Percentiles rank a stretch among this genome's conserved stretches.
These are phyloP conservation scores for Eulemur rubriventer DNA, from an alignment of 2,797 vertebrate genomes.

Conservation along the genomic window DNA sequence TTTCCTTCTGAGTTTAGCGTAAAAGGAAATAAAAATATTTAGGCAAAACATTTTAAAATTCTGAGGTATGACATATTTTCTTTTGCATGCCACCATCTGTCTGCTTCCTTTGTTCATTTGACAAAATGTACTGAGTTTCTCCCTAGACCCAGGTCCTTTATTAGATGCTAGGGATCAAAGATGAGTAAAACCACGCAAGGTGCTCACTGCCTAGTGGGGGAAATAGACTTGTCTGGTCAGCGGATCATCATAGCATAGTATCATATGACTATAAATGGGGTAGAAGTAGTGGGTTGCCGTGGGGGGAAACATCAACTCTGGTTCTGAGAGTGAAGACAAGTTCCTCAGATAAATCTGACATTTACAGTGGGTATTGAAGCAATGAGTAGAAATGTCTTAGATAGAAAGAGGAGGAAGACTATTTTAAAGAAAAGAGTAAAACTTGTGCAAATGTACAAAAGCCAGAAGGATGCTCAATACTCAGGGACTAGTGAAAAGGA, in stretches of 20 bases:
- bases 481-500: no score
- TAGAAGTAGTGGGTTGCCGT: background rate
- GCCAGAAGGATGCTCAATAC: background rate
- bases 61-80: background rate
- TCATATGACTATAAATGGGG: background rate
- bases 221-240: background rate
- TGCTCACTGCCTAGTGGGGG: background rate
- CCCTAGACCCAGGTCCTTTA: background rate
- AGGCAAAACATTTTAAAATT: background rate
- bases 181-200: no score
- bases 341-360: background rate
- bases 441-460: background rate
- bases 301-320: background rate
- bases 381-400: background rate
- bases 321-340: background rate
- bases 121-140: background rate
- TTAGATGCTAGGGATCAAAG: background rate
- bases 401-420: background rate
- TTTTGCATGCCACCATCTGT: background rate
- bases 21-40: background rate
- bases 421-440: background rate
- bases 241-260: no score
- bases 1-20: background rate
- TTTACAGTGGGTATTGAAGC: background rate
- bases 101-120: background rate